These are phyloP conservation scores for Sciurus niger DNA, from an alignment of 2,113 vertebrate genomes.

Conservation along the genomic window DNA sequence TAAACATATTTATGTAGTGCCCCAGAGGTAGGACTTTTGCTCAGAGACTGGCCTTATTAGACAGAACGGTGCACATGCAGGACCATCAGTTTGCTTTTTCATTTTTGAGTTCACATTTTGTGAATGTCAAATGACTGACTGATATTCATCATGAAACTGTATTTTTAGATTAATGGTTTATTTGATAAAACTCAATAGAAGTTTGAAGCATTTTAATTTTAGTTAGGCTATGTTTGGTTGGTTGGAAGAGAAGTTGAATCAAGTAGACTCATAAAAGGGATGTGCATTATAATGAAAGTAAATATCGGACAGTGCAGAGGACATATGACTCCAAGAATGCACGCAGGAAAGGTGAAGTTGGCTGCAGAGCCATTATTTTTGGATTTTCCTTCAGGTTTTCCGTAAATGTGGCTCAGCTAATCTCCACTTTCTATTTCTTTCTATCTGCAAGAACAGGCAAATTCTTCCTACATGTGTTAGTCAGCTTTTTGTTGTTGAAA, in stretches of 20 bases:
- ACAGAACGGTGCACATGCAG: not conserved
- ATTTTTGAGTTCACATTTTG: not conserved
- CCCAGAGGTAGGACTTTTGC: too few relatives aligned
- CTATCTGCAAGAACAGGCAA: not conserved
- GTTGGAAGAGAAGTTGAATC: not conserved
- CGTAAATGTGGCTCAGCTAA: not conserved
- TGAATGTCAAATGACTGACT: not conserved
- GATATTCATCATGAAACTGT: not conserved
- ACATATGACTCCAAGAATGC: not conserved
- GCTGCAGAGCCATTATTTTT: not conserved
- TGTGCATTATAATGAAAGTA: not conserved
- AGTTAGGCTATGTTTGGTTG: not conserved
- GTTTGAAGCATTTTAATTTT: not conserved
- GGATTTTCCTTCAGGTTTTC: not conserved
- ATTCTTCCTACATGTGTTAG: not conserved
- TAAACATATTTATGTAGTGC: fast-evolving
- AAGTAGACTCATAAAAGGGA: not conserved
- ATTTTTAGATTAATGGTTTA: not conserved
- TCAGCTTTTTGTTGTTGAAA: too few relatives aligned
- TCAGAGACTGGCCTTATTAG: not conserved
- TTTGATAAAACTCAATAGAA: not conserved
- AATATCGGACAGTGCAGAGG: not conserved
- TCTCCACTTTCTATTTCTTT: not conserved
- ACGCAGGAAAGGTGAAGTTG: not conserved
- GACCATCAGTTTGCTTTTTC: not conserved